A percentile compares a stretch with the other conserved stretches of the same genome.
phyloP scores from a whole-genome alignment of 2,888 invertebrate genomes.

The Spicauda simplicius region DNA sequence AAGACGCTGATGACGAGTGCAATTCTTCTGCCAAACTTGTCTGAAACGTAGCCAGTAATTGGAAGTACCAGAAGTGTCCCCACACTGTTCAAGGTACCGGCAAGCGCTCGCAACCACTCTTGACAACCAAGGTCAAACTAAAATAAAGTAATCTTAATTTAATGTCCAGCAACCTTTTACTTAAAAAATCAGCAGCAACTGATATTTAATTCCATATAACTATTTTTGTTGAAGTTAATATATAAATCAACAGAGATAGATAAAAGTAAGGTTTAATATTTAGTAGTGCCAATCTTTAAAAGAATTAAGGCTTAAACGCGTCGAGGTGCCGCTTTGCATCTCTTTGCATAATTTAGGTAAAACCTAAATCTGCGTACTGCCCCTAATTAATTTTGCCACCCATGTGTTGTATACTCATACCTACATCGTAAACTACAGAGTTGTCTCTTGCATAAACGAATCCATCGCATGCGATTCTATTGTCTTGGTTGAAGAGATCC shows the following conservation, averaged over 20 bases:
- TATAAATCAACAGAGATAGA: too few relatives aligned
- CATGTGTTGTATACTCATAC: slow-evolving; percentile 23
- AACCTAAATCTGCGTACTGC: too few relatives aligned
- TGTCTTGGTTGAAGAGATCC: slow-evolving; percentile 51
- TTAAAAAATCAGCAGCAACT: too few relatives aligned
- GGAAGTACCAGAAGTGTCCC: slow-evolving; percentile 87
- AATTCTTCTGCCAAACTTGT: slow-evolving; percentile 77
- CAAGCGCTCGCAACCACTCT: slow-evolving; percentile 86
- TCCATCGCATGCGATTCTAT: slow-evolving; percentile 42
- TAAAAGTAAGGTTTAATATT: too few relatives aligned
- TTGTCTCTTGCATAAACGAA: slow-evolving; percentile 49
- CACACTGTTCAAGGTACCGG: slow-evolving; percentile 87
- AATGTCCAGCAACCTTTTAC: too few relatives aligned
- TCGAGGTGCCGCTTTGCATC: too few relatives aligned
- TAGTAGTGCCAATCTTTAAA: too few relatives aligned
- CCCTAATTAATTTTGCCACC: too few relatives aligned
- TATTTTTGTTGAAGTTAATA: too few relatives aligned
- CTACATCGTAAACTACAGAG: slow-evolving; percentile 53
- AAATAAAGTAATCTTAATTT: slow-evolving; percentile 5
- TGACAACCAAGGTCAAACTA: slow-evolving; percentile 85
- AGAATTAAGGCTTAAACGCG: too few relatives aligned
- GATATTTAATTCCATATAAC: too few relatives aligned
- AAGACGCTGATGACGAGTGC: slow-evolving; percentile 62
- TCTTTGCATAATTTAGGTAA: too few relatives aligned
- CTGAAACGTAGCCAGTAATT: slow-evolving; percentile 86